phyloP scores from a whole-genome alignment of 2,888 invertebrate genomes.

The Chesias legatella region DNA sequence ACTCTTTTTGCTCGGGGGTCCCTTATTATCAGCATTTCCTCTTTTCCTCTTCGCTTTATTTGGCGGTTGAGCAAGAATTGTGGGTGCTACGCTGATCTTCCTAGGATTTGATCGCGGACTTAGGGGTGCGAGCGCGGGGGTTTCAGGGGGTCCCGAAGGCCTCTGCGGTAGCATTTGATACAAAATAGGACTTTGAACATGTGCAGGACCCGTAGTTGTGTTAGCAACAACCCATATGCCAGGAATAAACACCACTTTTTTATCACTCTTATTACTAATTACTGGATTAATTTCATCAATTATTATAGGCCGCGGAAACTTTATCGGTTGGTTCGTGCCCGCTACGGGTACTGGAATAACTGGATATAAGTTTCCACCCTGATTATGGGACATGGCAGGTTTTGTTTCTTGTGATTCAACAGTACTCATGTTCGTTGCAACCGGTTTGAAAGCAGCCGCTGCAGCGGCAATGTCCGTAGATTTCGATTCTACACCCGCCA shows the following conservation, averaged over 20 bases:
- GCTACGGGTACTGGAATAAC: too few relatives aligned
- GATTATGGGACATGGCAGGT: too few relatives aligned
- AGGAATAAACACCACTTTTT: too few relatives aligned
- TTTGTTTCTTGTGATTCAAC: not conserved
- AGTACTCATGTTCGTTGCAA: not conserved
- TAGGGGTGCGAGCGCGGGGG: not conserved
- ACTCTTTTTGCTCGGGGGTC: too few relatives aligned
- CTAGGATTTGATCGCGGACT: not conserved
- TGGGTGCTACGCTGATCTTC: not conserved
- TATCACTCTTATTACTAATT: too few relatives aligned
- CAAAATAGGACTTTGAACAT: constrained; percentile 1
- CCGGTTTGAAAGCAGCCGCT: not conserved
- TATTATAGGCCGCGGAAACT: too few relatives aligned
- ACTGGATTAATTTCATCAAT: too few relatives aligned
- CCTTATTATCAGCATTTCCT: too few relatives aligned
- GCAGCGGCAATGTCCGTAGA: too few relatives aligned
- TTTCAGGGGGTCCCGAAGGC: not conserved
- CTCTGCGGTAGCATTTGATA: not conserved
- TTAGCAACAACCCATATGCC: not conserved
- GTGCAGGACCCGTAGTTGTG: not conserved
- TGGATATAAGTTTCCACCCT: too few relatives aligned
- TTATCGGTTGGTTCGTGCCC: too few relatives aligned
- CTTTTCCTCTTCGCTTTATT: too few relatives aligned
- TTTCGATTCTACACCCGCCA: not conserved
- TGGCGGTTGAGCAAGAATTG: not conserved